These are phyloP conservation scores for Anadara kagoshimensis DNA, from an alignment of 1,140 invertebrate genomes.

Conservation along the genomic window DNA sequence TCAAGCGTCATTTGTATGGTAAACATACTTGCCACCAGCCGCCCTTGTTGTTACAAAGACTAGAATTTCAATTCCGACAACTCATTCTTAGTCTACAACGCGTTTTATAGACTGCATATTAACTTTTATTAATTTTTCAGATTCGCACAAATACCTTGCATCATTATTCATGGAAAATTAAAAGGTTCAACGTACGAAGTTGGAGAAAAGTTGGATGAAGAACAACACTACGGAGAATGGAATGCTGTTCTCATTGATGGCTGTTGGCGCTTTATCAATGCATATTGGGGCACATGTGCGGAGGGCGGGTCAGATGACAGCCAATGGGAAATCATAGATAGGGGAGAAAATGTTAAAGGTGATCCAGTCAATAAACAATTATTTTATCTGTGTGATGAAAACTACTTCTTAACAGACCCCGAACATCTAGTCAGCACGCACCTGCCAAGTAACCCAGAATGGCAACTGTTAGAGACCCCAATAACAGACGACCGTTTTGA, in stretches of 20 bases:
- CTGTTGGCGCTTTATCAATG: constrained; percentile 63
- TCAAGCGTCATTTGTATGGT: no score
- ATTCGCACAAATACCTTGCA: constrained; percentile 59
- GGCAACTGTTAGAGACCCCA: constrained; percentile 55
- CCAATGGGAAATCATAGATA: constrained; percentile 29
- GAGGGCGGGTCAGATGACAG: constrained; percentile 38
- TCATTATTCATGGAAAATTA: constrained; percentile 60
- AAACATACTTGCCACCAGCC: no score
- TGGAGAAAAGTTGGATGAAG: constrained; percentile 55
- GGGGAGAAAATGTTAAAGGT: constrained; percentile 40
- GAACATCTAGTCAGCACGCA: constrained; percentile 76
- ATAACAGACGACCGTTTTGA: constrained; percentile 53
- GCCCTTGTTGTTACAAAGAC: no score
- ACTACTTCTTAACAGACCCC: constrained; percentile 77
- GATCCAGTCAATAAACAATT: constrained; percentile 39
- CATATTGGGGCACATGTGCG: constrained; percentile 65
- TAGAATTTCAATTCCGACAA: no score
- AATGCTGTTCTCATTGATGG: constrained; percentile 60
- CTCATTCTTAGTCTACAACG: no score
- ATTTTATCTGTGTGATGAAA: constrained; percentile 69
- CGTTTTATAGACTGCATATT: no score
- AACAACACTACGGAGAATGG: constrained; percentile 63
- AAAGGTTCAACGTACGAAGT: constrained; percentile 66
- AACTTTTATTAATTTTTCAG: no score
- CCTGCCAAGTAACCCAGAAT: constrained; percentile 71